Conservation (phyloP, 2,113 vertebrate species). For the Proterorhinus semilunaris region DNA sequence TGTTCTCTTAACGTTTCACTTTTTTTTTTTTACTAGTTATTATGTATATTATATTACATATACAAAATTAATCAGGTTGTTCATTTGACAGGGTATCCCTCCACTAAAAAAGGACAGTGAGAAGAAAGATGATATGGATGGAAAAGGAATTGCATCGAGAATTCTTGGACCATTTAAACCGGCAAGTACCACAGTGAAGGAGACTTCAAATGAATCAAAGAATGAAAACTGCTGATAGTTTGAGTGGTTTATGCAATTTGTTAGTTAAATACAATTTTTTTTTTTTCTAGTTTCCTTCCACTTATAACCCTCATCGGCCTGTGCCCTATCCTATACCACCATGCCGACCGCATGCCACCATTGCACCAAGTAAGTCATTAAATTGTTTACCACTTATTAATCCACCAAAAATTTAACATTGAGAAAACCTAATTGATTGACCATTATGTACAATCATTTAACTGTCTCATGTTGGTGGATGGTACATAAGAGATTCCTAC, state of each 20-base stretch:
- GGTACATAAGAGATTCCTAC: conserved; percentile 8
- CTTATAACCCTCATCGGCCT: conserved; percentile 94
- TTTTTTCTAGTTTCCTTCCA: conserved; percentile 84
- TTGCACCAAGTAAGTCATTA: conserved; percentile 92
- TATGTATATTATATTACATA: background rate
- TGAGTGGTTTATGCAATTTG: background rate
- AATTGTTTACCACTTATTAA: background rate
- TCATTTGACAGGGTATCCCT: conserved; percentile 80
- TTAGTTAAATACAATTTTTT: background rate
- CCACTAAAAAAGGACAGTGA: conserved; percentile 88
- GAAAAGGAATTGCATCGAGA: conserved; percentile 91
- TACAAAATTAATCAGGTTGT: background rate
- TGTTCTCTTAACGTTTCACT: background rate
- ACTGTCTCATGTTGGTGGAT: conserved; percentile 10
- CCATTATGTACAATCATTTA: too few species aligned
- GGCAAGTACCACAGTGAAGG: conserved; percentile 68
- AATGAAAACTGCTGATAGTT: background rate
- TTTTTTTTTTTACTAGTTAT: background rate
- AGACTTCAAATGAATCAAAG: background rate
- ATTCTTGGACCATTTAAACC: conserved; percentile 95
- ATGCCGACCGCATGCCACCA: conserved; percentile 92
- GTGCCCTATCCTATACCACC: conserved; percentile 98
- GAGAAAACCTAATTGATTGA: too few species aligned
- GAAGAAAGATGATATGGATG: conserved; percentile 82
- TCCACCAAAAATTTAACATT: too few species aligned